Conservation (phyloP, 2,888 invertebrate species). For the Masnerella sp. region DNA sequence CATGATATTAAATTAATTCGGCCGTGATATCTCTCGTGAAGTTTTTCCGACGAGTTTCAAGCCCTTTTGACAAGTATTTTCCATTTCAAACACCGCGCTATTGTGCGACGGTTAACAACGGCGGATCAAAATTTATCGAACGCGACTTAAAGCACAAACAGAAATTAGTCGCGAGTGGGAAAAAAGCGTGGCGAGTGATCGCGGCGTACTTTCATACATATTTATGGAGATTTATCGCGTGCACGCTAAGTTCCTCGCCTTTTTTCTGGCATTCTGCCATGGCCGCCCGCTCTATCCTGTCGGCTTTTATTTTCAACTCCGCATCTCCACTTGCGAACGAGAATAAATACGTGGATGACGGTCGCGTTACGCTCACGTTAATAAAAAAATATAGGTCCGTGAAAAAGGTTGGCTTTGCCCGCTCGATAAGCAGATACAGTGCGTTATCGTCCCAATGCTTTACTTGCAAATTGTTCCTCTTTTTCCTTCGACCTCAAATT, state of each 20-base stretch:
- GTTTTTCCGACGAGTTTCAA: too few species aligned
- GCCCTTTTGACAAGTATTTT: background rate
- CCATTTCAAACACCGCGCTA: too few species aligned
- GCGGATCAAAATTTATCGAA: conserved; percentile 23
- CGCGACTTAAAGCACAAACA: conserved; percentile 26
- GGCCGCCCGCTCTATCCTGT: conserved; percentile 70
- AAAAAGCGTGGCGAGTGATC: too few species aligned
- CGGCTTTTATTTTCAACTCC: conserved; percentile 70
- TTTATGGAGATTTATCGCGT: conserved; percentile 71
- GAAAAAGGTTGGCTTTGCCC: conserved; percentile 6
- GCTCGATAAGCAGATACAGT: conserved; percentile 8
- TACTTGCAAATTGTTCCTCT: background rate
- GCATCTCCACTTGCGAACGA: conserved; percentile 52
- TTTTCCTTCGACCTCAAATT: conserved; percentile 8
- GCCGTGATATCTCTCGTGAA: too few species aligned
- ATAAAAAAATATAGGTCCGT: conserved; percentile 15
- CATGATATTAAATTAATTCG: too few species aligned
- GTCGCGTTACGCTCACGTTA: too few species aligned
- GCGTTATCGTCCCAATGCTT: background rate
- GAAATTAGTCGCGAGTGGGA: too few species aligned
- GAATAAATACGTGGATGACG: conserved; percentile 65
- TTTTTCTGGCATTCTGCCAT: conserved; percentile 70
- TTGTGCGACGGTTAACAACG: too few species aligned
- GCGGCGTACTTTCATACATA: conserved; percentile 69
- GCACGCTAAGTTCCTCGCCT: conserved; percentile 64